phyloP scores from a whole-genome alignment of 2,113 vertebrate genomes.

The Macrotis lagotis region DNA sequence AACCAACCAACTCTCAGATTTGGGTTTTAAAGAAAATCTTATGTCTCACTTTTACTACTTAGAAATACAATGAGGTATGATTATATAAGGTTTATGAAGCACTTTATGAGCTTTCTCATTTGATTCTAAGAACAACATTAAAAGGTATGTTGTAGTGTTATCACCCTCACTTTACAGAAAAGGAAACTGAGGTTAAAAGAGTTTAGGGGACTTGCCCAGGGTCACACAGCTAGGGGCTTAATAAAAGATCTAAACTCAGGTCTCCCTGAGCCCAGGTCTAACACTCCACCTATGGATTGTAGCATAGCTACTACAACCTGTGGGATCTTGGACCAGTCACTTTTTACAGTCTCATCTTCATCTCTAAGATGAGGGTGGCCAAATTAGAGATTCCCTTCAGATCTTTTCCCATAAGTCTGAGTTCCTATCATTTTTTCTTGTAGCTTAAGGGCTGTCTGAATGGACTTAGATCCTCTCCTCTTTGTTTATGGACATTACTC shows the following conservation, averaged over 20 bases:
- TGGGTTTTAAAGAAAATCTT: background rate
- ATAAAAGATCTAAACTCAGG: background rate
- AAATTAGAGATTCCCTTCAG: background rate
- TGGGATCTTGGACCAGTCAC: background rate
- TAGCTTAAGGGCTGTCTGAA: conserved; percentile 2
- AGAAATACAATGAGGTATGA: background rate
- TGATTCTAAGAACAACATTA: background rate
- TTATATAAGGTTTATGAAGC: background rate
- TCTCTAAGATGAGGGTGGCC: background rate
- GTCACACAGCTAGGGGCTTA: background rate
- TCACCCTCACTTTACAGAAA: background rate
- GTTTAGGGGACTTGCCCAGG: background rate
- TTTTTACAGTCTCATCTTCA: background rate
- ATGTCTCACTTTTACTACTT: background rate
- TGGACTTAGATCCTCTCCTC: conserved; percentile 22
- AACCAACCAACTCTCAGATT: background rate
- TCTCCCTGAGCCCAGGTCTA: background rate
- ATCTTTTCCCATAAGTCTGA: background rate
- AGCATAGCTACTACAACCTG: background rate
- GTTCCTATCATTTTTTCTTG: background rate
- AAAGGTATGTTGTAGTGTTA: background rate
- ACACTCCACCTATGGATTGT: background rate
- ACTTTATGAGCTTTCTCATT: background rate
- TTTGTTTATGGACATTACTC: conserved; percentile 41
- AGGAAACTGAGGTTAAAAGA: background rate